These are phyloP conservation scores for Podarcis cretensis DNA, from an alignment of 2,113 vertebrate genomes.

Conservation along the genomic window DNA sequence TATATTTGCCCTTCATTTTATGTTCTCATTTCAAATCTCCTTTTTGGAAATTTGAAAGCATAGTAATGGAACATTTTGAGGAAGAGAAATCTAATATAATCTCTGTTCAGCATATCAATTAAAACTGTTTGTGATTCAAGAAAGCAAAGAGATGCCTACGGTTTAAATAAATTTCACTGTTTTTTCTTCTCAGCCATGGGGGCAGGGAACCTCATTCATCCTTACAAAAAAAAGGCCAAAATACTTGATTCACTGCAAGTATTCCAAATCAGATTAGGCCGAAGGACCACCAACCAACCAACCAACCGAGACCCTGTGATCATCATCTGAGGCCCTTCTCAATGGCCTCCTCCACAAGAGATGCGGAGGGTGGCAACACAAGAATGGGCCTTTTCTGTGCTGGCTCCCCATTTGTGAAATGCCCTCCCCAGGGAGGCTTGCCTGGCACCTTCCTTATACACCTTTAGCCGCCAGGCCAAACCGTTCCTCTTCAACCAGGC, in stretches of 20 bases:
- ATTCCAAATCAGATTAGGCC: background rate
- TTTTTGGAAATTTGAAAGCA: constrained; percentile 39
- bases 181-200: constrained; percentile 21
- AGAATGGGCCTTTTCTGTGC: no score
- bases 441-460: no score
- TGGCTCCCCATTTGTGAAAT: no score
- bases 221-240: background rate
- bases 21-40: constrained; percentile 6
- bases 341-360: no score
- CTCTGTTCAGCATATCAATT: background rate
- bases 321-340: no score
- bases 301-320: no score
- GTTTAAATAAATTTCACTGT: background rate
- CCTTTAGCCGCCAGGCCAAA: no score
- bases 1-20: constrained; percentile 18
- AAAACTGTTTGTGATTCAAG: background rate
- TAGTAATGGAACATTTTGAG: background rate
- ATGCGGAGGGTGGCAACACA: no score
- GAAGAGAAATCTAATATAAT: constrained; percentile 8
- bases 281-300: no score
- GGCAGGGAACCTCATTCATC: background rate
- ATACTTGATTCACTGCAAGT: constrained; percentile 7
- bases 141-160: background rate
- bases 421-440: no score
- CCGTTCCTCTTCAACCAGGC: no score